These are phyloP conservation scores for Thamnophis elegans DNA, from an alignment of 2,797 vertebrate species.

Conservation along the genomic window DNA sequence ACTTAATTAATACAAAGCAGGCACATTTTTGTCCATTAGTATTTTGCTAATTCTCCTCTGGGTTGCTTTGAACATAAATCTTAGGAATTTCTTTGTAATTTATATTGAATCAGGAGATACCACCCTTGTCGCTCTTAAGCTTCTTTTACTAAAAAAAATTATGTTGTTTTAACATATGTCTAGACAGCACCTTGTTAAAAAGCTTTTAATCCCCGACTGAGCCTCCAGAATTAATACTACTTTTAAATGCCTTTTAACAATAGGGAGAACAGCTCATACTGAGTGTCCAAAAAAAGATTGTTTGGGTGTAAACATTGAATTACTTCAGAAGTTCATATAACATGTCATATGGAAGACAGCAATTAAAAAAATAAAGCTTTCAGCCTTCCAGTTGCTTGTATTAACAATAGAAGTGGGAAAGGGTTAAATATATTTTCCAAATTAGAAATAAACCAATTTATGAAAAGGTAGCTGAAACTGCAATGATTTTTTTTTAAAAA, in stretches of 20 bases:
- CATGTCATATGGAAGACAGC: not conserved
- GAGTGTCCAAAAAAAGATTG: not conserved
- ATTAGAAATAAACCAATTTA: not conserved
- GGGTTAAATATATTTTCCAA: not conserved
- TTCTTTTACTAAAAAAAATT: slow-evolving; percentile 13
- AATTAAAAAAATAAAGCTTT: not conserved
- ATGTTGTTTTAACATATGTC: slow-evolving; percentile 40
- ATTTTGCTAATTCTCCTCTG: not conserved
- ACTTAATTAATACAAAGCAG: slow-evolving; percentile 15
- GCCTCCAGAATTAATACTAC: slow-evolving; percentile 30
- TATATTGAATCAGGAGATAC: slow-evolving; percentile 19
- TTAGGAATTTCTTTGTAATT: slow-evolving; percentile 26
- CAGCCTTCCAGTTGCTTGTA: not conserved
- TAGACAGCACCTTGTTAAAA: slow-evolving; percentile 44
- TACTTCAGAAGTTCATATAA: slow-evolving; percentile 20
- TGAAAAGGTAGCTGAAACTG: not conserved
- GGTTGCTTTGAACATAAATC: slow-evolving; percentile 19
- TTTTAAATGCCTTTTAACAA: slow-evolving; percentile 33
- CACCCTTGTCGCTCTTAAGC: slow-evolving; percentile 35
- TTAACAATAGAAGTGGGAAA: not conserved
- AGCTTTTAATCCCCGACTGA: slow-evolving; percentile 32
- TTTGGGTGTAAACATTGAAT: slow-evolving; percentile 28
- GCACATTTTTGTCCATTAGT: slow-evolving; percentile 7
- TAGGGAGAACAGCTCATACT: slow-evolving; percentile 6
- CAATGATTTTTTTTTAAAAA: not conserved